phyloP scores from a whole-genome alignment of 2,888 invertebrate species.

The Rugalucina vietnamica region DNA sequence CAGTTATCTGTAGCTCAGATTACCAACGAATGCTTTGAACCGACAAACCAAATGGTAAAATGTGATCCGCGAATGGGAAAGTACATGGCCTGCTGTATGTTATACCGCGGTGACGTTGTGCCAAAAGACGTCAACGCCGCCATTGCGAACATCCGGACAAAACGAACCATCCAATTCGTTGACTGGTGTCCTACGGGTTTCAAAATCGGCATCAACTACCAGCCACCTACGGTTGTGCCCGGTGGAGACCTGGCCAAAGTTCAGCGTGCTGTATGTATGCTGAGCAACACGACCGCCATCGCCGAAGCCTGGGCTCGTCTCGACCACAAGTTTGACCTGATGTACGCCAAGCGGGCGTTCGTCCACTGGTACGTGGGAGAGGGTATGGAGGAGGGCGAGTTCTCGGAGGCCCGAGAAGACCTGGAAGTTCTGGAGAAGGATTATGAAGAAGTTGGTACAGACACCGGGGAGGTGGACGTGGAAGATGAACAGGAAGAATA shows the following conservation, averaged over 20 bases:
- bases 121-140: conserved; percentile 82
- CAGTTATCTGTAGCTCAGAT: conserved; percentile 85
- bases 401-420: conserved; percentile 71
- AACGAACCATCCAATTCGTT: conserved; percentile 87
- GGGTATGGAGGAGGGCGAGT: conserved; percentile 70
- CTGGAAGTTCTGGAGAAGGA: conserved; percentile 72
- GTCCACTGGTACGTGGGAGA: conserved; percentile 90
- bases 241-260: conserved; percentile 92
- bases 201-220: conserved; percentile 92
- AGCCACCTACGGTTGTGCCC: conserved; percentile 89
- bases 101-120: conserved; percentile 82
- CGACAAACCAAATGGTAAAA: conserved; percentile 81
- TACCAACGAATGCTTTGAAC: conserved; percentile 78
- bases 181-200: conserved; percentile 88
- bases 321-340: conserved; percentile 91
- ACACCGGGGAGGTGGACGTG: neutral
- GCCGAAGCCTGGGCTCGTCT: conserved; percentile 94
- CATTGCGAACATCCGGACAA: conserved; percentile 65
- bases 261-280: conserved; percentile 87
- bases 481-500: conserved; percentile 58
- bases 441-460: conserved; percentile 11
- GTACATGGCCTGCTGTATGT: conserved; percentile 85
- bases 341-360: conserved; percentile 93
- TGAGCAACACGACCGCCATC: conserved; percentile 97
- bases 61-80: conserved; percentile 83